These are phyloP conservation scores for Donacobius atricapilla DNA, from an alignment of 2,113 vertebrate genomes.

Conservation along the genomic window DNA sequence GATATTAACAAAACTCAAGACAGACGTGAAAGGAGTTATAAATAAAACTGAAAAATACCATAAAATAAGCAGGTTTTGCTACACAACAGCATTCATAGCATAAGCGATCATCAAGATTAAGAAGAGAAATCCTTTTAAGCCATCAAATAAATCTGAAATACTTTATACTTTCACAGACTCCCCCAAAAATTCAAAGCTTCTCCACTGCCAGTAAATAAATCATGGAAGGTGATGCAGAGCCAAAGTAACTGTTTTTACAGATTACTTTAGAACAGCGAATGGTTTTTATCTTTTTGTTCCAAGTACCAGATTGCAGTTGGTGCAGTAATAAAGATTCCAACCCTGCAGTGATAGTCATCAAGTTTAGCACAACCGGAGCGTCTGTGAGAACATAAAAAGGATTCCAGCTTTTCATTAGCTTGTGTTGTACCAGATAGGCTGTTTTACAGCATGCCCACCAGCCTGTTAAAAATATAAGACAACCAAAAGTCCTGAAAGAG, in stretches of 20 bases:
- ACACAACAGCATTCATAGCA: not conserved
- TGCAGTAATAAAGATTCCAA: slow-evolving; percentile 73
- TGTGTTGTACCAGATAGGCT: slow-evolving; percentile 46
- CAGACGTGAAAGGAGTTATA: not conserved
- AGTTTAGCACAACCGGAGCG: slow-evolving; percentile 58
- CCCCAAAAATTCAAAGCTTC: slow-evolving; percentile 49
- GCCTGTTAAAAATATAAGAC: slow-evolving; percentile 47
- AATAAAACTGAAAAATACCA: not conserved
- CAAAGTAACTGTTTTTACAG: slow-evolving; percentile 55
- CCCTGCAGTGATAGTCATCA: slow-evolving; percentile 67
- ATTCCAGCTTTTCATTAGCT: slow-evolving; percentile 69
- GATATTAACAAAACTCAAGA: not conserved
- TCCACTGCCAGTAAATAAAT: slow-evolving; percentile 48
- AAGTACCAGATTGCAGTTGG: slow-evolving; percentile 70
- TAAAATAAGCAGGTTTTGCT: slow-evolving; percentile 24
- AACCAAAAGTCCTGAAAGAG: not conserved
- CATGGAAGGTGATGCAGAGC: slow-evolving; percentile 48
- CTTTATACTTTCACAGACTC: slow-evolving; percentile 13
- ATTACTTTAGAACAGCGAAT: slow-evolving; percentile 63
- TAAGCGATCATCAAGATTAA: slow-evolving; percentile 1
- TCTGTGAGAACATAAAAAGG: slow-evolving; percentile 71
- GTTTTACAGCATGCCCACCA: slow-evolving; percentile 56
- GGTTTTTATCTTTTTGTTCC: slow-evolving; percentile 69
- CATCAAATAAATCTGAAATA: slow-evolving; percentile 38
- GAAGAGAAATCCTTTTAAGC: slow-evolving; percentile 42